phyloP scores from a whole-genome alignment of 1,140 invertebrate genomes.

The Drosophila nannoptera region DNA sequence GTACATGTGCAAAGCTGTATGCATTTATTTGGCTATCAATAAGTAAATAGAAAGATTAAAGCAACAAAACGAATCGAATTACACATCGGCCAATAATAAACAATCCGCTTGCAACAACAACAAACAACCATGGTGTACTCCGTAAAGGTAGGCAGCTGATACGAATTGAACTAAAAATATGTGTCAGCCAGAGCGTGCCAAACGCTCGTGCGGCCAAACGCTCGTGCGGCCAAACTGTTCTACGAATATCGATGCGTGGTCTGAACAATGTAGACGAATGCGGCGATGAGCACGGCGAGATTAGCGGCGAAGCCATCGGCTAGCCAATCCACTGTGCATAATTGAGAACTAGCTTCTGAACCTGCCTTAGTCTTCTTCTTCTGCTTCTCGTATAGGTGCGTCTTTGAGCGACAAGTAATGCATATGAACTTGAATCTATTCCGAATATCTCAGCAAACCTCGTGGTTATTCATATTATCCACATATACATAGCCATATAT shows the following conservation, averaged over 20 bases:
- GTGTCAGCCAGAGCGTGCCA: neutral
- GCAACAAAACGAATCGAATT: constrained; percentile 1
- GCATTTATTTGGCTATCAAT: constrained; percentile 2
- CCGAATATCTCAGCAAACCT: too few relatives aligned
- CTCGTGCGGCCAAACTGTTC: constrained; percentile 3
- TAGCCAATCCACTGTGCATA: too few relatives aligned
- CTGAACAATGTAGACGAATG: neutral
- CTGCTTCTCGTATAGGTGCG: too few relatives aligned
- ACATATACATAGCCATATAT: neutral
- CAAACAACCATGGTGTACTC: constrained; percentile 58
- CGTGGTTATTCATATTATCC: neutral
- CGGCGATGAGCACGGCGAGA: too few relatives aligned
- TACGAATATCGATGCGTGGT: constrained; percentile 7
- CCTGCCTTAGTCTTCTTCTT: too few relatives aligned
- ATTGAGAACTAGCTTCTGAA: too few relatives aligned
- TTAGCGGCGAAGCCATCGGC: too few relatives aligned
- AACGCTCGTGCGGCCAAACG: neutral
- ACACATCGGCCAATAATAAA: neutral
- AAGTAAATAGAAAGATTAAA: constrained; percentile 16
- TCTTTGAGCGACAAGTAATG: too few relatives aligned
- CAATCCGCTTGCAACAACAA: constrained; percentile 12
- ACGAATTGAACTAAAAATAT: constrained; percentile 16
- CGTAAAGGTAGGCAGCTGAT: constrained; percentile 57
- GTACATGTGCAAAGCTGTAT: neutral
- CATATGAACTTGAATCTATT: too few relatives aligned